A percentile compares a stretch with the other conserved stretches of the same genome.
phyloP scores from a whole-genome alignment of 2,888 invertebrate species.

The Lysandra coridon region DNA sequence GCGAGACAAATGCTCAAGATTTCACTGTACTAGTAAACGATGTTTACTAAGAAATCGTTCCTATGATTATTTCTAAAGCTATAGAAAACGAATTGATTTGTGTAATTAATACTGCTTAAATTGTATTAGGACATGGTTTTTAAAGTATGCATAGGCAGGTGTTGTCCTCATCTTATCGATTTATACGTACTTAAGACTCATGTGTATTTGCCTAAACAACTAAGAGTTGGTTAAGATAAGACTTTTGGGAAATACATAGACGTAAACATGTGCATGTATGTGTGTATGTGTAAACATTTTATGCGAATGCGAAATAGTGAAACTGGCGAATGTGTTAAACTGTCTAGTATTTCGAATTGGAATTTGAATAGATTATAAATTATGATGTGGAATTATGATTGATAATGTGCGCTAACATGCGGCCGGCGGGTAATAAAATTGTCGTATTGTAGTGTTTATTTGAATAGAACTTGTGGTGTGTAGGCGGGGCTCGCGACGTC shows the following conservation, averaged over 20 bases:
- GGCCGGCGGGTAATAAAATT: not conserved
- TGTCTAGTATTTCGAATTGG: not conserved
- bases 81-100: too few species aligned
- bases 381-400: constrained; percentile 4
- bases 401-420: not conserved
- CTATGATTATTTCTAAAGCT: too few species aligned
- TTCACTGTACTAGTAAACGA: not conserved
- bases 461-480: not conserved
- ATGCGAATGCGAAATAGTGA: constrained; percentile 8
- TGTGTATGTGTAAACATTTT: not conserved
- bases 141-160: not conserved
- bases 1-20: constrained; percentile 9
- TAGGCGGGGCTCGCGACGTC: not conserved
- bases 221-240: too few species aligned
- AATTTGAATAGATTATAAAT: constrained; percentile 21
- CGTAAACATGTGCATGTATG: not conserved
- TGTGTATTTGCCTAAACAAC: too few species aligned
- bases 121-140: not conserved
- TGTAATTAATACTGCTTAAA: not conserved
- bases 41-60: not conserved
- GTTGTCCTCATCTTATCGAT: not conserved
- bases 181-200: too few species aligned
- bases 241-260: too few species aligned
- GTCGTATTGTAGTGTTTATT: not conserved
- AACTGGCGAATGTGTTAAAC: not conserved